Percentiles rank a stretch among this genome's conserved stretches.
These are phyloP conservation scores for Macrobrachium rosenbergii DNA, from an alignment of 1,140 invertebrate species.

Conservation along the genomic window DNA sequence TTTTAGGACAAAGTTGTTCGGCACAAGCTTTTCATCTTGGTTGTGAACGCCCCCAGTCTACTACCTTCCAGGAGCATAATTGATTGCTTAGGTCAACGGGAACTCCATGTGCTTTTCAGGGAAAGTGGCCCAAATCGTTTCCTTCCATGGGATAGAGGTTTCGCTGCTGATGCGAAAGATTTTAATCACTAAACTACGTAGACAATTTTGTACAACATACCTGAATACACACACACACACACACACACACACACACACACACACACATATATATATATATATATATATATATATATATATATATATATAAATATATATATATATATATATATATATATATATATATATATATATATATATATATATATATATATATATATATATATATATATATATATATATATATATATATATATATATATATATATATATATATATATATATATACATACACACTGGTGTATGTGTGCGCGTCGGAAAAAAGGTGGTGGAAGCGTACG, in stretches of 20 bases:
- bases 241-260: slow-evolving; percentile 11
- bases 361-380: background rate
- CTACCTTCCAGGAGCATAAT: too few species aligned
- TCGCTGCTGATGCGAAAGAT: background rate
- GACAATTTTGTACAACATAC: background rate
- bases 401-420: slow-evolving; percentile 4
- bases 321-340: background rate
- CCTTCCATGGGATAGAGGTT: too few species aligned
- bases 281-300: background rate
- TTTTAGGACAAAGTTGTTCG: too few species aligned
- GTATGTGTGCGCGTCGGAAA: too few species aligned
- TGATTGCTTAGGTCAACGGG: too few species aligned
- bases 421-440: slow-evolving; percentile 1
- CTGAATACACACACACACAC: slow-evolving; percentile 2
- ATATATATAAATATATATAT: background rate
- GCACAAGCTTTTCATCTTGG: too few species aligned
- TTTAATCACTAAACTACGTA: background rate
- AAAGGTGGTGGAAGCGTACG: too few species aligned
- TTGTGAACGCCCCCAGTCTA: too few species aligned
- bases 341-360: slow-evolving; percentile 7
- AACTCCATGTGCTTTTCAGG: too few species aligned
- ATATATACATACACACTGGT: background rate
- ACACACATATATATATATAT: too few species aligned
- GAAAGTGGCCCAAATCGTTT: too few species aligned
- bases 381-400: slow-evolving; percentile 1